These are phyloP conservation scores for Lasioglossum baleicum DNA, from an alignment of 1,140 invertebrate genomes.

Conservation along the genomic window DNA sequence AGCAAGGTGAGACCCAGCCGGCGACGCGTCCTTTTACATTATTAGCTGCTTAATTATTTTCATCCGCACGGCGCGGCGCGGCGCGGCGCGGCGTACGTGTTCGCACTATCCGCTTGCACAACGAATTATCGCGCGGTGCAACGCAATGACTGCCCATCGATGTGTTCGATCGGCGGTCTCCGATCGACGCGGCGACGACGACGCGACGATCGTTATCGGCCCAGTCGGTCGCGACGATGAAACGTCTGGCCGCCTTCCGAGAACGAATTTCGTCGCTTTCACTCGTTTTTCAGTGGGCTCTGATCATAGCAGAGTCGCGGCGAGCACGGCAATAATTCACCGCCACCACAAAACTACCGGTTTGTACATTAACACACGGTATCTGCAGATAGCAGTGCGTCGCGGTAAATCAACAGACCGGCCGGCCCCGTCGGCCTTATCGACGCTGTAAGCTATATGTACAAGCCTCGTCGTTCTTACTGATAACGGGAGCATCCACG, in stretches of 20 bases:
- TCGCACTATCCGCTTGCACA: neutral
- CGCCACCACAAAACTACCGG: conserved; percentile 20
- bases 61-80: conserved; percentile 25
- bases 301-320: too few relatives aligned
- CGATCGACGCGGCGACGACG: too few relatives aligned
- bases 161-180: too few relatives aligned
- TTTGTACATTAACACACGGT: conserved; percentile 19
- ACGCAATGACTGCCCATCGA: neutral
- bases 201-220: neutral
- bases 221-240: neutral
- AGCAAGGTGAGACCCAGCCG: conserved; percentile 72
- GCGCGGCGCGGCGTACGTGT: too few relatives aligned
- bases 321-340: conserved; percentile 18
- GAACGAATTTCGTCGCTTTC: conserved; percentile 1
- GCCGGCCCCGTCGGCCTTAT: conserved; percentile 41
- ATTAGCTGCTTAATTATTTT: conserved; percentile 39
- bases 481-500: conserved; percentile 22
- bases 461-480: conserved; percentile 9
- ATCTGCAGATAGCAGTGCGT: conserved; percentile 41
- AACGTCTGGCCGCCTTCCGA: neutral
- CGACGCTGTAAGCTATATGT: conserved; percentile 25
- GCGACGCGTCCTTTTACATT: conserved; percentile 60
- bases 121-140: neutral
- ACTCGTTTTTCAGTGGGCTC: neutral
- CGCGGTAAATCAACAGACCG: conserved; percentile 40